These are phyloP conservation scores for Esox lucius DNA, from an alignment of 2,797 vertebrate species.

Conservation along the genomic window DNA sequence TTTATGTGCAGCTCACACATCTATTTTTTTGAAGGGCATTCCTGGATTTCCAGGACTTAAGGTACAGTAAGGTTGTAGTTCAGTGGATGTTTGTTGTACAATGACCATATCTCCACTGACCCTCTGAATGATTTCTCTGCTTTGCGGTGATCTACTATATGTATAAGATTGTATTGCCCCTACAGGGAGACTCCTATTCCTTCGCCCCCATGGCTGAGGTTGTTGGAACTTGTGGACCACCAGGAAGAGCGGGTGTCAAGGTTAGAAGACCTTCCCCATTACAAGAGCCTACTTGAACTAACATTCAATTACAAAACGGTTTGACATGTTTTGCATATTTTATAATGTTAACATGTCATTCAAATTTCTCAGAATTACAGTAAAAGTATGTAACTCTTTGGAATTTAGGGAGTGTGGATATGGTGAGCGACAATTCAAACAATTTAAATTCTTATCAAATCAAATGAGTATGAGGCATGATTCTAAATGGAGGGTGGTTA, in stretches of 20 bases:
- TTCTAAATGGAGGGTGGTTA: too few species aligned
- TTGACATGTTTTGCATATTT: neutral
- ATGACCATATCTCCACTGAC: neutral
- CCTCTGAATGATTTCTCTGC: neutral
- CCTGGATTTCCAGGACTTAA: slow-evolving; percentile 27
- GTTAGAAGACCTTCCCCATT: slow-evolving; percentile 35
- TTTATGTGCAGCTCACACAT: neutral
- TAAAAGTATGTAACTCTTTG: too few species aligned
- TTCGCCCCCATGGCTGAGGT: neutral
- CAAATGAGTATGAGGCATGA: too few species aligned
- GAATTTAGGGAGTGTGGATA: too few species aligned
- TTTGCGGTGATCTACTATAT: neutral
- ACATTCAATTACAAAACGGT: too few species aligned
- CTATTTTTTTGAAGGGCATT: slow-evolving; percentile 24
- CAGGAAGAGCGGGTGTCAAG: slow-evolving; percentile 50
- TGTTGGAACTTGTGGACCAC: slow-evolving; percentile 53
- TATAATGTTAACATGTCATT: neutral
- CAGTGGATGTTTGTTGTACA: neutral
- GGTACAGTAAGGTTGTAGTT: slow-evolving; percentile 7
- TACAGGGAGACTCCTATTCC: slow-evolving; percentile 53
- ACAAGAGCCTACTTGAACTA: neutral
- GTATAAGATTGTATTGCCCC: neutral
- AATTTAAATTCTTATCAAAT: too few species aligned
- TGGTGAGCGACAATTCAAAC: too few species aligned
- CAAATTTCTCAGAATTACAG: neutral